Conservation (phyloP, 2,797 vertebrate species). For the Morus bassanus region DNA sequence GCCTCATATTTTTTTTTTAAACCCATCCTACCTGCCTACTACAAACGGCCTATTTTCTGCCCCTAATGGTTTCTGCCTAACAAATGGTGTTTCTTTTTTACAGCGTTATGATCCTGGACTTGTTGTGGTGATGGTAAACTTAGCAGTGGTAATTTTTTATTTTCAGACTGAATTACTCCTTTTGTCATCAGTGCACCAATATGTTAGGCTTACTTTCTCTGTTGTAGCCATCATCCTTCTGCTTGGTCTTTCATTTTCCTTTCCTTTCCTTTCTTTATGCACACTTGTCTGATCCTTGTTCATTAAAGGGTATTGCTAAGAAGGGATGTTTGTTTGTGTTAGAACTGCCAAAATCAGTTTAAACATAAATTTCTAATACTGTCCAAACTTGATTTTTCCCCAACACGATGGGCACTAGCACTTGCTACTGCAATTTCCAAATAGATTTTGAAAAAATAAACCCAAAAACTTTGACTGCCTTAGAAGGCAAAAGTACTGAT, state of each 20-base stretch:
- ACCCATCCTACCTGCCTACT: slow-evolving; percentile 72
- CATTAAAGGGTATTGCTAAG: slow-evolving; percentile 95
- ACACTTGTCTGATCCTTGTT: slow-evolving; percentile 88
- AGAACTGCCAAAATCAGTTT: slow-evolving; percentile 79
- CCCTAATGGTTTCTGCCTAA: slow-evolving; percentile 98
- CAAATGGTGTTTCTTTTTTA: slow-evolving; percentile 99
- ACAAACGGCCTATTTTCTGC: slow-evolving; percentile 82
- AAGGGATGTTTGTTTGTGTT: slow-evolving; percentile 83
- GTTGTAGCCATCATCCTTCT: slow-evolving; percentile 99
- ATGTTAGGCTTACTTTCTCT: slow-evolving; percentile 91
- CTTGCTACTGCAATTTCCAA: slow-evolving; percentile 80
- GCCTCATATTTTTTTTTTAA: not conserved
- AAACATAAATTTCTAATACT: slow-evolving; percentile 79
- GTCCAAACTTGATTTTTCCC: slow-evolving; percentile 77
- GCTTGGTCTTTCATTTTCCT: slow-evolving; percentile 95
- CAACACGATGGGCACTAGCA: slow-evolving; percentile 87
- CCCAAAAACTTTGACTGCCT: slow-evolving; percentile 77
- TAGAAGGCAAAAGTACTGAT: slow-evolving; percentile 81
- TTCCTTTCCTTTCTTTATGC: slow-evolving; percentile 89
- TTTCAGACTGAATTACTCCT: slow-evolving; percentile 98
- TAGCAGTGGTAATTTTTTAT: slow-evolving; percentile 99
- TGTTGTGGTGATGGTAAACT: slow-evolving; percentile 99
- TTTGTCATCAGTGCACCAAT: slow-evolving; percentile 91
- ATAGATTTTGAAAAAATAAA: slow-evolving; percentile 14
- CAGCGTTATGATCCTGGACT: slow-evolving; percentile 99